Conservation (phyloP, 2,888 invertebrate species). For the Tinea pellionella region DNA sequence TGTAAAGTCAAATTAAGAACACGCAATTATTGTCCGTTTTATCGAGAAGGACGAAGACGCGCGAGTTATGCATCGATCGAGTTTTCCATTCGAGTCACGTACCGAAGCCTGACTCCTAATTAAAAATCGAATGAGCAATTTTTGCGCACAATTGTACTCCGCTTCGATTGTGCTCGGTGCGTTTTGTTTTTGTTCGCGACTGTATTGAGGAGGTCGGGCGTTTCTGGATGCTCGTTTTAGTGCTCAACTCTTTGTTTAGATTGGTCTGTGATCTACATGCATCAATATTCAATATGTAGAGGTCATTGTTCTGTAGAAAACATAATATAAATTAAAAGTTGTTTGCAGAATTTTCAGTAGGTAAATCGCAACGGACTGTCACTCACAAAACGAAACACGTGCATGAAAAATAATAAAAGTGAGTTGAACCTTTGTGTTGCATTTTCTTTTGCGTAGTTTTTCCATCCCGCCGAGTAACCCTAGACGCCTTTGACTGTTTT, state of each 20-base stretch:
- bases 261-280: no score
- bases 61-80: slow-evolving; percentile 7
- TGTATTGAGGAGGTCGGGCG: neutral
- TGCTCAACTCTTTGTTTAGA: neutral
- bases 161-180: neutral
- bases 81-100: slow-evolving; percentile 11
- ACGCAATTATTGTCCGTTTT: slow-evolving; percentile 4
- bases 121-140: slow-evolving; percentile 61
- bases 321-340: no score
- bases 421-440: neutral
- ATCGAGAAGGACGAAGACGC: neutral
- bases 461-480: slow-evolving; percentile 5
- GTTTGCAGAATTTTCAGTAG: no score
- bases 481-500: slow-evolving; percentile 5
- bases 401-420: neutral
- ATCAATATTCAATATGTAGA: no score
- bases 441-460: slow-evolving; percentile 9
- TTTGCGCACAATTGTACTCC: slow-evolving; percentile 50
- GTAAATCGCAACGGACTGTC: neutral
- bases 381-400: neutral
- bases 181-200: neutral
- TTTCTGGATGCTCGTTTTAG: neutral
- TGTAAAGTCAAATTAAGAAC: slow-evolving; percentile 12
- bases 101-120: slow-evolving; percentile 40
- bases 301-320: no score